Evolutionary conservation across 2,888 invertebrate genomes (phyloP).

Genomic region (Empis stercorea): DNA sequence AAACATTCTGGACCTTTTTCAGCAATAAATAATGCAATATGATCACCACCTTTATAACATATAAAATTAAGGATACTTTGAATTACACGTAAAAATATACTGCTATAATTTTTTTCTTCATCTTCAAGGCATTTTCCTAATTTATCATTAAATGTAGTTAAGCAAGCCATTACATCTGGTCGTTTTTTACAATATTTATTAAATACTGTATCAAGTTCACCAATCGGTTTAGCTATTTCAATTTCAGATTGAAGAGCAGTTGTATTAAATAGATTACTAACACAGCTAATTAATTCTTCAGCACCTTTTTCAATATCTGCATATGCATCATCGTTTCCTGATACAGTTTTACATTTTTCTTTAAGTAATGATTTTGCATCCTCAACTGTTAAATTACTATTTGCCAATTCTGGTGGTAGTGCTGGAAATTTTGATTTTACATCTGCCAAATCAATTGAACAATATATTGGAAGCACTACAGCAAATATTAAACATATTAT

Average conservation of each 20-base stretch:
- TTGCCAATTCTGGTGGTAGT: background rate
- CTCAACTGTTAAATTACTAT: slow-evolving; percentile 17
- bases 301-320: slow-evolving; percentile 38
- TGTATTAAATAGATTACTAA: slow-evolving; percentile 29
- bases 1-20: slow-evolving; percentile 71
- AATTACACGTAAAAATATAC: slow-evolving; percentile 51
- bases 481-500: too few relatives aligned
- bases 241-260: slow-evolving; percentile 50
- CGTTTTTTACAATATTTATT: slow-evolving; percentile 57
- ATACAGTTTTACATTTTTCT: slow-evolving; percentile 53
- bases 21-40: slow-evolving; percentile 69
- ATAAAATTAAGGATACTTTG: slow-evolving; percentile 58
- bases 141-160: slow-evolving; percentile 43
- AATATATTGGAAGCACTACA: too few relatives aligned
- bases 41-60: slow-evolving; percentile 69
- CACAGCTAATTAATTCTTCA: slow-evolving; percentile 40
- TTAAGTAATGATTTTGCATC: slow-evolving; percentile 43
- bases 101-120: slow-evolving; percentile 47
- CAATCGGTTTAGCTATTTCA: slow-evolving; percentile 50
- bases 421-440: too few relatives aligned
- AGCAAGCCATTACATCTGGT: slow-evolving; percentile 38
- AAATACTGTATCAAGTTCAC: slow-evolving; percentile 56
- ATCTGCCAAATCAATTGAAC: too few relatives aligned
- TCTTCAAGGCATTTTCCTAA: slow-evolving; percentile 50
- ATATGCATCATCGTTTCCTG: slow-evolving; percentile 45